Evolutionary conservation across 1,140 invertebrate species (phyloP).

Genomic region (Oncopodura yosiiana): DNA sequence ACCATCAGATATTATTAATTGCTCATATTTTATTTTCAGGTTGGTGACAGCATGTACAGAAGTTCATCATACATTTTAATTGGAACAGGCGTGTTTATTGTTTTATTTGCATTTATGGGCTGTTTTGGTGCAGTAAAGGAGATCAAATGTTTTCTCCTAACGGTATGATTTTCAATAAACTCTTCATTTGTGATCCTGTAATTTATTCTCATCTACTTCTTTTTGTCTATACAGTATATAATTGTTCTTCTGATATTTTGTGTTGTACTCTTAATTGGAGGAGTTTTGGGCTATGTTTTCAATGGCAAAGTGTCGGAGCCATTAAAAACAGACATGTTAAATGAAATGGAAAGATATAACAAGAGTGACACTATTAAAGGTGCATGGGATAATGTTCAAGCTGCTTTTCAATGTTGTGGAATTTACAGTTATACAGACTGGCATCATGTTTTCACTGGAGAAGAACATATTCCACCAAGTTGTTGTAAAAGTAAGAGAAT

Average conservation of each 20-base stretch:
- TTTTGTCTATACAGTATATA: constrained; percentile 61
- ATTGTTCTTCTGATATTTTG: constrained; percentile 74
- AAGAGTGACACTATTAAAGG: constrained; percentile 52
- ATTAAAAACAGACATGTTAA: constrained; percentile 65
- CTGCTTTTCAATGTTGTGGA: constrained; percentile 65
- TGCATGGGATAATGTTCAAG: constrained; percentile 58
- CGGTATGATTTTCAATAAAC: constrained; percentile 47
- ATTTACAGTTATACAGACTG: constrained; percentile 63
- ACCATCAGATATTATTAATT: too few species aligned
- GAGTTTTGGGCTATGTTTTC: constrained; percentile 79
- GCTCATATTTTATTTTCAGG: too few species aligned
- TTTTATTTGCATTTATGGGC: constrained; percentile 70
- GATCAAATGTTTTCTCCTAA: constrained; percentile 77
- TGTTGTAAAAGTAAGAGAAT: constrained; percentile 53
- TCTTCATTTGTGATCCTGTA: not conserved
- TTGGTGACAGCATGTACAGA: constrained; percentile 71
- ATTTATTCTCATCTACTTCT: constrained; percentile 11
- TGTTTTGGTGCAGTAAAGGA: constrained; percentile 76
- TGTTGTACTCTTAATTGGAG: constrained; percentile 75
- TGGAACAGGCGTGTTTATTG: constrained; percentile 61
- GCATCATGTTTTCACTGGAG: constrained; percentile 41
- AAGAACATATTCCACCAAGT: constrained; percentile 58
- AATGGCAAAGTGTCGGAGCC: constrained; percentile 61
- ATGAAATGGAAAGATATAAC: constrained; percentile 60
- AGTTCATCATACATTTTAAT: constrained; percentile 71